A percentile compares a stretch with the other conserved stretches of the same genome.
Conservation (phyloP, 2,797 vertebrate genomes). For the Coracias cyanogaster region DNA sequence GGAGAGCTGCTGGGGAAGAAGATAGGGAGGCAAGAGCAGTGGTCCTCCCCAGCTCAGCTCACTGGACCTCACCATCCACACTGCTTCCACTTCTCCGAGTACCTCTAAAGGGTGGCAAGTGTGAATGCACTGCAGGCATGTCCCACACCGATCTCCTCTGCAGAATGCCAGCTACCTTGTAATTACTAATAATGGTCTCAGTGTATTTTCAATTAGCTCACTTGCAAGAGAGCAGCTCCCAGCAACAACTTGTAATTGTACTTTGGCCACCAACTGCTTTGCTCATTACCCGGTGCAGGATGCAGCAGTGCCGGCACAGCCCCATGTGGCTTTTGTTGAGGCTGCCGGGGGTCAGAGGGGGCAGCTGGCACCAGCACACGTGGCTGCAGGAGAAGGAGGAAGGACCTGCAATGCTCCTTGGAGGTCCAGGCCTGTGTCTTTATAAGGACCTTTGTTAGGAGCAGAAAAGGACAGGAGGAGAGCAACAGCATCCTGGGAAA, state of each 20-base stretch:
- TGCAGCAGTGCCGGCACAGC: accelerated
- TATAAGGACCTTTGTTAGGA: not conserved
- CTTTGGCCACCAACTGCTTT: slow-evolving; percentile 31
- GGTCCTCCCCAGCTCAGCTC: no score
- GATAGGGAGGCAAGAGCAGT: accelerated
- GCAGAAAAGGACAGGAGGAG: not conserved
- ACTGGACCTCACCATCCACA: accelerated
- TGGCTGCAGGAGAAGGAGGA: not conserved
- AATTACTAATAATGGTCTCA: not conserved
- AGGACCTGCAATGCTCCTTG: accelerated
- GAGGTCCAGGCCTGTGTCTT: accelerated
- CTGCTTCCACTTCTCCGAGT: accelerated
- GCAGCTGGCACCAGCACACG: accelerated
- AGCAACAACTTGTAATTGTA: not conserved
- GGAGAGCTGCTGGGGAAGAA: not conserved
- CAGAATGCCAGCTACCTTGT: not conserved
- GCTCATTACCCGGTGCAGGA: not conserved
- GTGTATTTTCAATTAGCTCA: not conserved
- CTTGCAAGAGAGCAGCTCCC: slow-evolving; percentile 27
- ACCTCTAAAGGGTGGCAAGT: accelerated
- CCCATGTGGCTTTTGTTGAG: not conserved
- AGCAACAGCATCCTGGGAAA: not conserved
- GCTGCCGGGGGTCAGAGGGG: not conserved
- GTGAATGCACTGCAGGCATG: accelerated
- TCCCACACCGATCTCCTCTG: accelerated